phyloP scores from a whole-genome alignment of 2,113 vertebrate species.

The Pterocles gutturalis region DNA sequence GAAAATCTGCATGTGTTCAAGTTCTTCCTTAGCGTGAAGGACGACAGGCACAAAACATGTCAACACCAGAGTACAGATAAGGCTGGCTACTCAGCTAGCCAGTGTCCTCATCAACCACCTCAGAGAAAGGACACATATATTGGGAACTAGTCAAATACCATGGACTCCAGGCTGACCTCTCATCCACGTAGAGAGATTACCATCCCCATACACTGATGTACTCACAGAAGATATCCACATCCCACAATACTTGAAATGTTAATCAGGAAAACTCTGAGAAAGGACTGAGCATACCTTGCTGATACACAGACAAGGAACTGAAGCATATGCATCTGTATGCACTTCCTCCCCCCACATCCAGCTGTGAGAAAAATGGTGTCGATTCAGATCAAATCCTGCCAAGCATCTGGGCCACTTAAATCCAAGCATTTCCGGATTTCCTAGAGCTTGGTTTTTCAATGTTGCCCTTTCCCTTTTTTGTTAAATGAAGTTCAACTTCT shows the following conservation, averaged over 20 bases:
- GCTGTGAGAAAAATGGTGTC: not conserved
- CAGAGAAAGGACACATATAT: not conserved
- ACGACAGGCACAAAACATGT: not conserved
- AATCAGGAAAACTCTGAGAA: not conserved
- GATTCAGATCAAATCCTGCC: not conserved
- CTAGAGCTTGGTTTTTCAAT: not conserved
- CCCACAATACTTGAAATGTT: not conserved
- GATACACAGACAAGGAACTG: not conserved
- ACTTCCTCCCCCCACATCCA: not conserved
- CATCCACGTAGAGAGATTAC: rapidly evolving
- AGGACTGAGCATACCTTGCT: not conserved
- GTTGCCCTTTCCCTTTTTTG: not conserved
- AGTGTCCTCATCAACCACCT: not conserved
- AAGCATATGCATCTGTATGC: not conserved
- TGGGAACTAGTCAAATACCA: not conserved
- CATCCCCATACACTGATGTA: rapidly evolving
- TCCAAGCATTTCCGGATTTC: not conserved
- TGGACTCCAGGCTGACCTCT: not conserved
- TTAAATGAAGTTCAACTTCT: not conserved
- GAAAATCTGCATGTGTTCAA: not conserved
- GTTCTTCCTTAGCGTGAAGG: not conserved
- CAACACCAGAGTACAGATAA: not conserved
- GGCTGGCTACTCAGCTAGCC: not conserved
- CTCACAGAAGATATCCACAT: not conserved
- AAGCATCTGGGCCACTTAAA: not conserved